Evolutionary conservation across 2,888 invertebrate species (phyloP).

Genomic region (Bellardia pandia): DNA sequence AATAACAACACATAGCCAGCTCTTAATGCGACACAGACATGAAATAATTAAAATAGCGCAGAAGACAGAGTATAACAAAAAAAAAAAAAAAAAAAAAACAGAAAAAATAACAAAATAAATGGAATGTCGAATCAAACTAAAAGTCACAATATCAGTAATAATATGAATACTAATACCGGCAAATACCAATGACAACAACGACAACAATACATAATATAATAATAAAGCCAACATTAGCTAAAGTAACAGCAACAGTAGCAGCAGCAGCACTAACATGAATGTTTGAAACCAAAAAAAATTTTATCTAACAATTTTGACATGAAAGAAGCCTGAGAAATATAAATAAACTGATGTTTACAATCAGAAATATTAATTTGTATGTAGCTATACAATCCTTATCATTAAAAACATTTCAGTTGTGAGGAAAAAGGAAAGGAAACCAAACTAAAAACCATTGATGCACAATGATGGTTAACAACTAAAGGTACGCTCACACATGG

Average conservation of each 20-base stretch:
- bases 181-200: neutral
- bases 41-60: neutral
- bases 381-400: no score
- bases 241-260: neutral
- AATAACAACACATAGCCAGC: neutral
- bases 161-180: slow-evolving; percentile 9
- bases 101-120: neutral
- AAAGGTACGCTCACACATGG: no score
- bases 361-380: no score
- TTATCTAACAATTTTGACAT: slow-evolving; percentile 11
- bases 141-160: slow-evolving; percentile 38
- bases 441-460: no score
- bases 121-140: slow-evolving; percentile 24
- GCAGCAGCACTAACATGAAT: slow-evolving; percentile 1
- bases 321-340: neutral
- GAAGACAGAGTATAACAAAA: neutral
- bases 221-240: neutral
- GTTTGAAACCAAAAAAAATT: slow-evolving; percentile 13
- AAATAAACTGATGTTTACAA: neutral
- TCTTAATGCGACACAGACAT: slow-evolving; percentile 27
- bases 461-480: no score
- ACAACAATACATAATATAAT: neutral
- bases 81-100: slow-evolving; percentile 6
- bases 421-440: no score
- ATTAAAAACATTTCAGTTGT: no score